These are phyloP conservation scores for Oreochromis niloticus DNA, from an alignment of 2,113 vertebrate genomes.

Conservation along the genomic window DNA sequence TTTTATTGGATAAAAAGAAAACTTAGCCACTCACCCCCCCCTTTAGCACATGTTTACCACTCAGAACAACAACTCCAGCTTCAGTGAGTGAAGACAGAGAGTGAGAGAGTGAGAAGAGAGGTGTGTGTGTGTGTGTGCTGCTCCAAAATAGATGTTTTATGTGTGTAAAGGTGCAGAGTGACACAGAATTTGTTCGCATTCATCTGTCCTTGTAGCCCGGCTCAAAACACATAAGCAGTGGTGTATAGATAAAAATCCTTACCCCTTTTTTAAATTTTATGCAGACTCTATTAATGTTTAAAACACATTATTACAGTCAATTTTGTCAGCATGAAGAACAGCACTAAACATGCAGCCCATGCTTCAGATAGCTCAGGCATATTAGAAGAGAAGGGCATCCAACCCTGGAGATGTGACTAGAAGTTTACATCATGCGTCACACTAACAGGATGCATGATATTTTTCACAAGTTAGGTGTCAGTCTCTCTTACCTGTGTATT, in stretches of 20 bases:
- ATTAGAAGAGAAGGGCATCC: background rate
- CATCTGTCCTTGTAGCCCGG: background rate
- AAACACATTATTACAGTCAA: background rate
- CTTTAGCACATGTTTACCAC: conserved; percentile 55
- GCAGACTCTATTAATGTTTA: background rate
- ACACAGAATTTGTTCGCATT: background rate
- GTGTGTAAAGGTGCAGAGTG: background rate
- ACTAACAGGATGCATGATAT: background rate
- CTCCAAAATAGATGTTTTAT: conserved; percentile 1
- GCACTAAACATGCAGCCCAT: conserved; percentile 10
- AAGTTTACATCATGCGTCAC: background rate
- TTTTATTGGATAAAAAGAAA: conserved; percentile 76
- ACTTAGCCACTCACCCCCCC: conserved; percentile 64
- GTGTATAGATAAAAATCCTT: background rate
- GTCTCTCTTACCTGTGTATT: background rate
- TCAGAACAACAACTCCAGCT: conserved; percentile 49
- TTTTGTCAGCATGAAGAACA: background rate
- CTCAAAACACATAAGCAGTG: background rate
- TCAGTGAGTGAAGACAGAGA: conserved; percentile 6
- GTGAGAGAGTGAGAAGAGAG: background rate
- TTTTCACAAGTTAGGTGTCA: background rate
- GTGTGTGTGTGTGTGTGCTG: background rate
- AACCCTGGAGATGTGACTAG: background rate
- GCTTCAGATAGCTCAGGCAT: background rate
- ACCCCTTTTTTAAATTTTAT: background rate